These are phyloP conservation scores for Silurus aristotelis DNA, from an alignment of 2,797 vertebrate species.

Conservation along the genomic window DNA sequence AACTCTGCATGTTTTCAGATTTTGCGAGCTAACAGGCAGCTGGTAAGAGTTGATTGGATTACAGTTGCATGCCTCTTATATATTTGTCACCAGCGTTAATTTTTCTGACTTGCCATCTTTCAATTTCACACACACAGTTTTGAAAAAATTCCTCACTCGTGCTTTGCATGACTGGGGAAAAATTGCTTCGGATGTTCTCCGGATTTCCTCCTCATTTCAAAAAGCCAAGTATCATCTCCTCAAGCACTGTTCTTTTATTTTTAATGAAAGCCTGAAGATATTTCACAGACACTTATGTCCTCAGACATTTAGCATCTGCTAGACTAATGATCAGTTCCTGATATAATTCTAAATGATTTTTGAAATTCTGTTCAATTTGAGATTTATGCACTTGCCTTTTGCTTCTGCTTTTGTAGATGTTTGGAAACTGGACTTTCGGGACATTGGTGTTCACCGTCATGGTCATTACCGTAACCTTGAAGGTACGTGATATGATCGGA, in stretches of 20 bases:
- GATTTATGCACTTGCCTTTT: not conserved
- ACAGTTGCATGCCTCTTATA: slow-evolving; percentile 43
- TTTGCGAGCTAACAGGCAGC: slow-evolving; percentile 92
- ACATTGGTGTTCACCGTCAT: slow-evolving; percentile 97
- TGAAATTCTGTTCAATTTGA: not conserved
- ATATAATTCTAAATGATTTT: not conserved
- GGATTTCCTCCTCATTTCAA: slow-evolving; percentile 24
- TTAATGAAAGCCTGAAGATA: slow-evolving; percentile 17
- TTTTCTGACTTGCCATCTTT: slow-evolving; percentile 41
- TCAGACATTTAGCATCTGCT: slow-evolving; percentile 15
- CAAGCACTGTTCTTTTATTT: slow-evolving; percentile 13
- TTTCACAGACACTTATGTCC: not conserved
- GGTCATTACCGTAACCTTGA: slow-evolving; percentile 96
- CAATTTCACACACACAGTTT: not conserved
- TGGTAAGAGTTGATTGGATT: slow-evolving; percentile 81
- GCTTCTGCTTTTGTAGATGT: slow-evolving; percentile 79
- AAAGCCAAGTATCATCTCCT: not conserved
- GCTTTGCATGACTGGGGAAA: slow-evolving; percentile 26
- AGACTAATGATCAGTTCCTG: not conserved
- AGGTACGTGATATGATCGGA: slow-evolving; percentile 74
- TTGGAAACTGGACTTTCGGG: slow-evolving; percentile 99
- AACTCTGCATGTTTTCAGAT: slow-evolving; percentile 88
- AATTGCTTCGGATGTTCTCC: slow-evolving; percentile 16
- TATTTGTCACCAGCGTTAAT: slow-evolving; percentile 37
- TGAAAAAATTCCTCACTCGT: slow-evolving; percentile 14